Base-by-base conservation (phyloP, 1,140 invertebrate genomes). In the Drosophila tsacasi region DNA sequence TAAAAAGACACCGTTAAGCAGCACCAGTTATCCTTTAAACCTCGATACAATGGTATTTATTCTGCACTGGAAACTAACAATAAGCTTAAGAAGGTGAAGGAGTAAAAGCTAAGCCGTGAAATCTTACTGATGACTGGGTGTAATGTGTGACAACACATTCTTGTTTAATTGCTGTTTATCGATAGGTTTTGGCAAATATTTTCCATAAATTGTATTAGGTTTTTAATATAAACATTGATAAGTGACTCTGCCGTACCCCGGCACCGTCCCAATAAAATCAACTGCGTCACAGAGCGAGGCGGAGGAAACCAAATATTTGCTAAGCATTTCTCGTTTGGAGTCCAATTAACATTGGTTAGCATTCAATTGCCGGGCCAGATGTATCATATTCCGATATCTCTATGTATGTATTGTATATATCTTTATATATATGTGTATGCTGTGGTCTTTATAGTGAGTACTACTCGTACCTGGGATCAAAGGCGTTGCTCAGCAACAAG, bases 401-500 rank as follows among this genome's bases (percentile, higher is more conserved):
- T 40, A 30, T 59, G 5, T 15, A 13, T 32, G n/a, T 27, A 35
- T 13, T 13, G 12, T 1, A 13, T 19, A 59, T 40, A 23, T 52
- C n/a, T n/a, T n/a, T n/a, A n/a, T n/a, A n/a, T n/a, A n/a, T 42
- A 40, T 17, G 55, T 13, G 23, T 9, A 35, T 37, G 44, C 40
- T 64, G 44, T 50, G 46, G 46, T 32, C 46, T 50, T 19, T 32
- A 68, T 67, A 40, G 37, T 23, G 27, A 47, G 25, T 58, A 39
- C 15, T 23, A 67, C 59, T 63, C 75, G 71, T 86, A 86, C 83
- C 83, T 86, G 83, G 79, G 27, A 76, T 87, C 83, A 63, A 86
- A 87, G 49, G 76, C 75, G 55, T 83, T 86, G 76, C 65, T 76
- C 47, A 86, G 83, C 83, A 82, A 76, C 67, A 86, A 52, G 37